Conservation (phyloP, 2,797 vertebrate genomes). For the Mormyrus hasselquistii region DNA sequence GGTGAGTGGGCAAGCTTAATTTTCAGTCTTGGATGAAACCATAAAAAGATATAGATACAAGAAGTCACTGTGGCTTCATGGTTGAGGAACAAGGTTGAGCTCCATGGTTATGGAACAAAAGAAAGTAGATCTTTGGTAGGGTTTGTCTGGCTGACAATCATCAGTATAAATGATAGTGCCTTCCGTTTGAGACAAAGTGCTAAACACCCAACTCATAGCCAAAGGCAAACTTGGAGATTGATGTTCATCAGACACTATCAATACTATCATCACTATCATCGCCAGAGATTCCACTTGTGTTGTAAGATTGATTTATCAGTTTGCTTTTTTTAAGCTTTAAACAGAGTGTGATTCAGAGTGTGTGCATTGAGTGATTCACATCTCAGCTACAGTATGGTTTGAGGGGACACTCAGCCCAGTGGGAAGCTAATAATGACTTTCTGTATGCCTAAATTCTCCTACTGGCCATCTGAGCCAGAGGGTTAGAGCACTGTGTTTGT, state of each 20-base stretch:
- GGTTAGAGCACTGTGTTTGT: background rate
- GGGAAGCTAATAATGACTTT: background rate
- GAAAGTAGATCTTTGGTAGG: background rate
- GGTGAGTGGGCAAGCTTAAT: background rate
- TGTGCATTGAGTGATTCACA: background rate
- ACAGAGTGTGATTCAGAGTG: background rate
- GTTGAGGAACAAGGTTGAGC: background rate
- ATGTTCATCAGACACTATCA: background rate
- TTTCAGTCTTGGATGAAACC: background rate
- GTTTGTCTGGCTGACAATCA: background rate
- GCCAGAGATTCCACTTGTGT: background rate
- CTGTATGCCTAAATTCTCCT: background rate
- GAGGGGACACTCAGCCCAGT: background rate
- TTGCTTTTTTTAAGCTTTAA: background rate
- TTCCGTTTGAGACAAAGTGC: background rate
- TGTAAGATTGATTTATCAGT: background rate
- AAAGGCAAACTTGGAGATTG: background rate
- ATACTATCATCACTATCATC: background rate
- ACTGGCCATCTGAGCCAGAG: background rate
- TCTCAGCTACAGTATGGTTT: background rate
- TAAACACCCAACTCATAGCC: background rate
- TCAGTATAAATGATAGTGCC: background rate
- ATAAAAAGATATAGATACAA: background rate
- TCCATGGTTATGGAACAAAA: background rate
- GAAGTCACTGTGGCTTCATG: background rate